A percentile compares a stretch with the other conserved stretches of the same genome.
Evolutionary conservation across 2,113 vertebrate genomes (phyloP).

Genomic region (Chrysemys picta): DNA sequence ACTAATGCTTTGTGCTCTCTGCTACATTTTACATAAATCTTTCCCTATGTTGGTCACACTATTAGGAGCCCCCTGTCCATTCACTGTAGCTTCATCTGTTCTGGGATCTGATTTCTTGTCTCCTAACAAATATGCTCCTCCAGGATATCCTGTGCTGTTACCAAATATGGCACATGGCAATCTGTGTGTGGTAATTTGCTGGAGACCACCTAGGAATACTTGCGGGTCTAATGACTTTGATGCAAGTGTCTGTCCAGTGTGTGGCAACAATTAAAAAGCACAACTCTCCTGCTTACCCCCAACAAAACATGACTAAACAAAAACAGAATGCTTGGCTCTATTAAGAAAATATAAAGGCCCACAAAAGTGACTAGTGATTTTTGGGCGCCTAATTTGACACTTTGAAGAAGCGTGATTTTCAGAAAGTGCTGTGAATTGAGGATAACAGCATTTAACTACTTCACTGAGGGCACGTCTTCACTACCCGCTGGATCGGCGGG

Average conservation of each 20-base stretch:
- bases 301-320: no score
- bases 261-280: no score
- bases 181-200: neutral
- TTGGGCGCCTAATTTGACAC: neutral
- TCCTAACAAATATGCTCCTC: neutral
- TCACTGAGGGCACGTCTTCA: no score
- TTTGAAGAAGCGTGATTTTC: neutral
- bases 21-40: neutral
- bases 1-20: neutral
- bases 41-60: neutral
- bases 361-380: neutral
- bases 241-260: neutral
- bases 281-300: no score
- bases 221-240: neutral
- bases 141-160: neutral
- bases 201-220: neutral
- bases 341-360: neutral
- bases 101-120: neutral
- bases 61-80: neutral
- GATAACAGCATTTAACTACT: no score
- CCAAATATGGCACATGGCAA: neutral
- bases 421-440: neutral
- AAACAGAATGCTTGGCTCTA: neutral
- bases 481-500: no score
- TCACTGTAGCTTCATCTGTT: neutral